phyloP scores from a whole-genome alignment of 2,888 invertebrate species.

The Ashinkailepas kermadecensis region DNA sequence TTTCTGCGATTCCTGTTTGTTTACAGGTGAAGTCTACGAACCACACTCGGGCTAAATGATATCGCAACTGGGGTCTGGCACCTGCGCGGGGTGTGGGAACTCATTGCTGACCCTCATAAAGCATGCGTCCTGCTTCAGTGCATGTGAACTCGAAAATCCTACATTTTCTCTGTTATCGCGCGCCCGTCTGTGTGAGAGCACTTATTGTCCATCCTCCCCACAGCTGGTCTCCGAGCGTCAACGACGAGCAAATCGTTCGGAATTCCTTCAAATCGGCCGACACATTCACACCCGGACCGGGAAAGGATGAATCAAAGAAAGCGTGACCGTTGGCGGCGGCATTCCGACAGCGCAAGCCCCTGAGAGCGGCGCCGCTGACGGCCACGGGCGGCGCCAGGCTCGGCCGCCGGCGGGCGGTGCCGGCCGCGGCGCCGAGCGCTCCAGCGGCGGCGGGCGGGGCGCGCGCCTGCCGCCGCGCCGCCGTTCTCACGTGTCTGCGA shows the following conservation, averaged over 20 bases:
- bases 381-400: neutral
- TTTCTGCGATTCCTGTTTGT: too few relatives aligned
- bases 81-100: too few relatives aligned
- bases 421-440: neutral
- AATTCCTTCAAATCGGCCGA: neutral
- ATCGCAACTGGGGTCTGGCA: too few relatives aligned
- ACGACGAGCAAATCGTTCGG: neutral
- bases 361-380: neutral
- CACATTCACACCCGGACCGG: neutral
- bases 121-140: too few relatives aligned
- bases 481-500: slow-evolving; percentile 3
- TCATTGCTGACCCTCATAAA: too few relatives aligned
- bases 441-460: neutral
- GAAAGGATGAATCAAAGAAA: slow-evolving; percentile 11
- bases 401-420: neutral
- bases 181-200: too few relatives aligned
- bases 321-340: slow-evolving; percentile 1
- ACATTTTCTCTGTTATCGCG: too few relatives aligned
- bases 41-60: too few relatives aligned
- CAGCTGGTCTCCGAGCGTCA: neutral
- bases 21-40: too few relatives aligned
- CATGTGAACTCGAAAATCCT: too few relatives aligned
- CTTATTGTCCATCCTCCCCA: too few relatives aligned
- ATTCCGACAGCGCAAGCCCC: neutral
- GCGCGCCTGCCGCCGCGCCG: neutral